Conservation (phyloP, 2,113 vertebrate genomes). For the Anhinga anhinga region DNA sequence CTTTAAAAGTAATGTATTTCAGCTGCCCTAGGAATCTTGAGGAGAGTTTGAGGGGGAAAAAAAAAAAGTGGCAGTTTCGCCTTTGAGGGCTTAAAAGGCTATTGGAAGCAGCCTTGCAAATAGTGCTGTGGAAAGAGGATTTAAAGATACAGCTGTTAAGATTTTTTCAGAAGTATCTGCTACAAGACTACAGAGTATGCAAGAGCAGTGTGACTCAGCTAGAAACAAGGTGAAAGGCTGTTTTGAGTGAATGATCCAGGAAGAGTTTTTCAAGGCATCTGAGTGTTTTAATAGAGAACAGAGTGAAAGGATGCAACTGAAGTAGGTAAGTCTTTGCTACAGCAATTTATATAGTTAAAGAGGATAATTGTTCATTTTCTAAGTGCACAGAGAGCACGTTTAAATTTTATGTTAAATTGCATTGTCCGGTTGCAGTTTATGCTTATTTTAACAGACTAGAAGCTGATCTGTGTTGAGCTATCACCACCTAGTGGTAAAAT, state of each 20-base stretch:
- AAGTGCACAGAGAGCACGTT: not conserved
- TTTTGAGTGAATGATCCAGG: not conserved
- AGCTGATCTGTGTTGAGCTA: slow-evolving; percentile 10
- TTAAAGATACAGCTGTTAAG: not conserved
- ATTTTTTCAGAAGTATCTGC: not conserved
- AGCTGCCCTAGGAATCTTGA: not conserved
- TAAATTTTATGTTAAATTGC: not conserved
- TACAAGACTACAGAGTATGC: not conserved
- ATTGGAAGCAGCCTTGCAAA: not conserved
- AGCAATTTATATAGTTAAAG: not conserved
- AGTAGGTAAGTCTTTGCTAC: not conserved
- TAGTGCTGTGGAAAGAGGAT: not conserved
- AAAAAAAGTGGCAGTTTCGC: not conserved
- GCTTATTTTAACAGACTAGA: not conserved
- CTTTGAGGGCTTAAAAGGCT: not conserved
- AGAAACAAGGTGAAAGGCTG: not conserved
- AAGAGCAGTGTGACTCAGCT: not conserved
- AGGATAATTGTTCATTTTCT: not conserved
- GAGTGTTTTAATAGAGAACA: not conserved
- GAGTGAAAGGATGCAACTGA: not conserved
- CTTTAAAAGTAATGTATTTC: not conserved
- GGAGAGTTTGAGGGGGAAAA: not conserved
- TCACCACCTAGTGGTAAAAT: slow-evolving; percentile 64
- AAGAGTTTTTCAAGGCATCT: not conserved
- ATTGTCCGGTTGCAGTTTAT: not conserved